These are phyloP conservation scores for Heteronetta atricapilla DNA, from an alignment of 2,113 vertebrate genomes.

Conservation along the genomic window DNA sequence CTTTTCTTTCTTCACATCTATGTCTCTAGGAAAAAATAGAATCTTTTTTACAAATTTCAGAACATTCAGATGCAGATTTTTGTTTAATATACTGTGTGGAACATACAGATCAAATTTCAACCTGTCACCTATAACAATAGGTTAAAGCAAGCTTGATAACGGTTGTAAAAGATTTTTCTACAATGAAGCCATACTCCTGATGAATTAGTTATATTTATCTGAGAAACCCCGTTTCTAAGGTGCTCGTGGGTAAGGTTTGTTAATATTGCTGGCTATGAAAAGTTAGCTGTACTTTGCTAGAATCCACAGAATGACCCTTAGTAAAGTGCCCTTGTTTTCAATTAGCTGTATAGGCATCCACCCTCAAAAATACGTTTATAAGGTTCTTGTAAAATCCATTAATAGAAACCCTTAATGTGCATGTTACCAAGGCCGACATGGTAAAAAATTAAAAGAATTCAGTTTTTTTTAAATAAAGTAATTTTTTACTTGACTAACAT, in stretches of 20 bases:
- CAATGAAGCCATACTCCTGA: neutral
- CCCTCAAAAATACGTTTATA: too few relatives aligned
- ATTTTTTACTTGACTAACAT: neutral
- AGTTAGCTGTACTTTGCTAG: neutral
- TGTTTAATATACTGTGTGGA: neutral
- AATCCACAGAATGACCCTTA: neutral
- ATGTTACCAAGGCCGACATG: neutral
- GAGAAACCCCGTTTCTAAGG: neutral
- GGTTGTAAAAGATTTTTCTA: neutral
- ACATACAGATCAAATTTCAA: neutral
- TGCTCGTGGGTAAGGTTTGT: neutral
- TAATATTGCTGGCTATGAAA: neutral
- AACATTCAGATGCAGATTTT: neutral
- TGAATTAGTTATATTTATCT: neutral
- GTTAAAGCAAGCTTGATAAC: neutral
- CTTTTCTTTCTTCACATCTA: neutral
- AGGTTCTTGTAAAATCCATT: neutral
- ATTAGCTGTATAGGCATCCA: neutral
- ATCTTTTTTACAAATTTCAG: neutral
- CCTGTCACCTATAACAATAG: neutral
- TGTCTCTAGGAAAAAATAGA: neutral
- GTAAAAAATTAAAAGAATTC: neutral
- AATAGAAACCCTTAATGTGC: neutral
- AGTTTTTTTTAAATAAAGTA: neutral
- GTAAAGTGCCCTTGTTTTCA: neutral